Conservation (phyloP, 2,113 vertebrate genomes). For the Zosterops hypoxanthus region DNA sequence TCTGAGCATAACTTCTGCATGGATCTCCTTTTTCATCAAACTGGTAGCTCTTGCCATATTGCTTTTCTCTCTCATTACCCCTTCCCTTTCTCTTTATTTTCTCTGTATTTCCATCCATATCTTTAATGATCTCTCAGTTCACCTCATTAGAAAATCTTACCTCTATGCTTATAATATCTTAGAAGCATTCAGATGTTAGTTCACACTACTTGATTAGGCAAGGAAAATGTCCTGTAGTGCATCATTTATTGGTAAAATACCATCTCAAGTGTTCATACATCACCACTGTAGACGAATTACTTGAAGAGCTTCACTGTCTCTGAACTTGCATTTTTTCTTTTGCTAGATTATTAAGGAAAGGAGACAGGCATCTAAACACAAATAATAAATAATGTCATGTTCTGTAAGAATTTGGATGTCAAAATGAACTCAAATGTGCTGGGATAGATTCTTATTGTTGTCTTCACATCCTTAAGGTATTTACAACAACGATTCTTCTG, state of each 20-base stretch:
- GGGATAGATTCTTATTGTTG: neutral
- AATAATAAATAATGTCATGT: neutral
- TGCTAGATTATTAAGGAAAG: neutral
- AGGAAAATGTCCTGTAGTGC: neutral
- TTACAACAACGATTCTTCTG: neutral
- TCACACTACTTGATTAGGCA: neutral
- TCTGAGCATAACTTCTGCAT: neutral
- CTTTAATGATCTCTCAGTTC: neutral
- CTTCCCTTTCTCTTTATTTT: neutral
- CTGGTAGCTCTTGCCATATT: neutral
- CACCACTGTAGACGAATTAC: neutral
- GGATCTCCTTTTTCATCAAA: neutral
- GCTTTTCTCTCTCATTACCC: neutral
- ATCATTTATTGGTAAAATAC: neutral
- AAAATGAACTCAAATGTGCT: neutral
- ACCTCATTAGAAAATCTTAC: neutral
- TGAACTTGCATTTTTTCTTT: neutral
- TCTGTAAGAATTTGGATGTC: neutral
- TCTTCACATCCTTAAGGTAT: neutral
- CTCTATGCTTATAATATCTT: neutral
- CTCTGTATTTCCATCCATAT: neutral
- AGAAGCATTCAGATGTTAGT: neutral
- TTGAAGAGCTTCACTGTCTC: neutral
- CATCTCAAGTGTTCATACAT: neutral
- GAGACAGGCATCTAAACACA: neutral